Evolutionary conservation across 2,797 vertebrate genomes (phyloP), one percentile per base, ranked within the genome.

Genomic region (Podarcis lilfordi): DNA sequence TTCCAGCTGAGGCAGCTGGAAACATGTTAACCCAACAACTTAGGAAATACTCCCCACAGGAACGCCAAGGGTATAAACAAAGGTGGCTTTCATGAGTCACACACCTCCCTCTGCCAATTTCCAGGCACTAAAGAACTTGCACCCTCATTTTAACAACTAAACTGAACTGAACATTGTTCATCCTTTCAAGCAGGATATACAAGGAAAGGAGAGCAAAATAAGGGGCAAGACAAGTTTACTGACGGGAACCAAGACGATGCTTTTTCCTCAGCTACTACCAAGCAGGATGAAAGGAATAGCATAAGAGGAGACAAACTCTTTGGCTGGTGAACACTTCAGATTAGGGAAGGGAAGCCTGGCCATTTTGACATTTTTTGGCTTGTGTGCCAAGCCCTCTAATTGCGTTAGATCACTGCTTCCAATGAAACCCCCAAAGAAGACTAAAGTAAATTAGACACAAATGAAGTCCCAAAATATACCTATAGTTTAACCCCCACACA

Each of bases 41-140:
- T 76, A 37, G 50, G 10, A 86, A 95, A 84, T 1, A 90, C 89
- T 82, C 91, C 86, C 88, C 2, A 88, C 25, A 59, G 91, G 82
- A 93, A 94, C 85, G 91, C 93, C 95, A 95, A 83, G 66, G 89
- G 84, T 92, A 90, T 90, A 88, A 93, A 94, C 94, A 94, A 92
- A 93, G 86, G 91, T 88, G 87, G 91, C 88, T 92, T 94, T 95
- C 91, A 95, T 93, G 81, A 82, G 37, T 32, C 8, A 32, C 55
- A 21, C n/a, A 15, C 89, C n/a, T 40, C 29, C 27, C 32, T 29
- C 1, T 8, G 71, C 71, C 40, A 45, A 15, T 76, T 91, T 86
- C 92, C 89, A 92, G 90, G 92, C 89, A 92, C 50, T n/a, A 91
- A 82, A 93, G 92, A 92, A 87, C 89, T 92, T 69, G 86, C 80